Evolutionary conservation across 1,140 invertebrate genomes (phyloP).

Genomic region (Oncopodura yosiiana): DNA sequence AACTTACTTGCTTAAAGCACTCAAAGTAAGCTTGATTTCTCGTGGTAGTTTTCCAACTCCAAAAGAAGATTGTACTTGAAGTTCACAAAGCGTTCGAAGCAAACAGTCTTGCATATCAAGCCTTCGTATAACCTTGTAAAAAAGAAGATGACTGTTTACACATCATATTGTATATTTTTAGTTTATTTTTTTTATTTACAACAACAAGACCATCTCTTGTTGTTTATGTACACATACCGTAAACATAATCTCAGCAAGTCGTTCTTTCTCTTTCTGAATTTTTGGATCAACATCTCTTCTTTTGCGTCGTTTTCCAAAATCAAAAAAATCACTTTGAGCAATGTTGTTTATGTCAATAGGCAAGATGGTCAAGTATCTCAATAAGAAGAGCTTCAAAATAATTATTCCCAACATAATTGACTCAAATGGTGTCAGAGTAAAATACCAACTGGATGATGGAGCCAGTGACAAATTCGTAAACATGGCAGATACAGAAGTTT

Average conservation of each 20-base stretch:
- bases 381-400: slow-evolving; percentile 28
- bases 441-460: slow-evolving; percentile 27
- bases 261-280: slow-evolving; percentile 25
- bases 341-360: slow-evolving; percentile 30
- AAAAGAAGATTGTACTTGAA: slow-evolving; percentile 28
- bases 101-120: slow-evolving; percentile 35
- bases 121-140: slow-evolving; percentile 28
- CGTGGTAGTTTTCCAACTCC: slow-evolving; percentile 22
- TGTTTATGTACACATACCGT: slow-evolving; percentile 23
- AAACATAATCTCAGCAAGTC: slow-evolving; percentile 34
- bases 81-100: slow-evolving; percentile 29
- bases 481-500: slow-evolving; percentile 1
- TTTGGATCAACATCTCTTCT: slow-evolving; percentile 15
- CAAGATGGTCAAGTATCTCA: slow-evolving; percentile 23
- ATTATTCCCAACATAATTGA: slow-evolving; percentile 31
- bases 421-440: slow-evolving; percentile 32
- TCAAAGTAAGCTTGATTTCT: slow-evolving; percentile 30
- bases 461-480: slow-evolving; percentile 23
- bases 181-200: neutral
- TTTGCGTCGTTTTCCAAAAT: slow-evolving; percentile 17
- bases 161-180: neutral
- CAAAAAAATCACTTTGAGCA: slow-evolving; percentile 15
- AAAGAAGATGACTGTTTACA: slow-evolving; percentile 1
- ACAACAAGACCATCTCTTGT: neutral
- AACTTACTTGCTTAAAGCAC: slow-evolving; percentile 32